Evolutionary conservation across 2,113 vertebrate species (phyloP), one percentile per base, ranked within the genome.

Genomic region (Cyphomyrus plagiostoma): DNA sequence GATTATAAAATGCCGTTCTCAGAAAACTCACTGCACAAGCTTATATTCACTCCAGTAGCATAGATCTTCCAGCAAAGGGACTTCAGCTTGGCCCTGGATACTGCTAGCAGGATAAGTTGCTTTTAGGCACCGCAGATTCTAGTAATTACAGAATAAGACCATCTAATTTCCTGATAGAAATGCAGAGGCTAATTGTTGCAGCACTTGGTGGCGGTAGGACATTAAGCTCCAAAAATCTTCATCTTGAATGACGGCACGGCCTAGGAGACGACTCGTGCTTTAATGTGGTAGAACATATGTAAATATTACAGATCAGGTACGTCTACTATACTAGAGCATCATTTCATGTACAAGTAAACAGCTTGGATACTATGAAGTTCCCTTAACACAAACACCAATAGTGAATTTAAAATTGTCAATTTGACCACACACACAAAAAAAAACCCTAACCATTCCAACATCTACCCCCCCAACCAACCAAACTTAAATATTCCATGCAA

Each of bases 301-400:
- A 84, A 23, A 84, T n/a, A 95, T 95, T 96, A 95, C 95, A 94
- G 93, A 94, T 96, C 93, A 95, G 94, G 95, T 95, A 96, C 94
- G 92, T 93, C 90, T 91, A 62, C 91, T 92, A 91, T 93, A 93
- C 74, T 48, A 45, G 80, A n/a, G 9, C 92, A 39, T 35, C 48
- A 19, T 53, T 39, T 53, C 50, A 87, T 46, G 82, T 56, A 86
- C 9, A 50, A 35, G 26, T 49, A 86, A 17, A 39, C 70, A 77
- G 70, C 15, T 80, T 8, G 13, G 17, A 80, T 42, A 80, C 74
- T 35, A 80, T 13, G 35, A 80, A 80, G 13, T 42, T 80, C 35
- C 74, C 74, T 39, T 77, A 77, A 35, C 26, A 74, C 3, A 21
- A 84, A 50, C 21, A 26, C 48, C 10, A 15, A 86, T 42, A 48